Conservation (phyloP, 2,113 vertebrate species). For the Ibidorhyncha struthersii region DNA sequence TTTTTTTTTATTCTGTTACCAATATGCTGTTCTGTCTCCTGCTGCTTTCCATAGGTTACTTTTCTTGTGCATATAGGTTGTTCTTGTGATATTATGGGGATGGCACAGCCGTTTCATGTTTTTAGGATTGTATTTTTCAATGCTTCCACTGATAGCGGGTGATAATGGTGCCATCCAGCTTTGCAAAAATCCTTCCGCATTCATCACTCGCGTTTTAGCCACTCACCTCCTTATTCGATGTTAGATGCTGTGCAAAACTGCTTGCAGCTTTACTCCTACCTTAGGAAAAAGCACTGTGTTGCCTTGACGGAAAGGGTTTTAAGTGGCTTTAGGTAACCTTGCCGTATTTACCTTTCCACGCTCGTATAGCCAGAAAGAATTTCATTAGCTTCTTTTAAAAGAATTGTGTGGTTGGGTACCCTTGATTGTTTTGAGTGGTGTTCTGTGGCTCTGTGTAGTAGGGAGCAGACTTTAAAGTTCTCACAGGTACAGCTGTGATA, state of each 20-base stretch:
- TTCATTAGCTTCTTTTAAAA: neutral
- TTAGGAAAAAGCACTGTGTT: neutral
- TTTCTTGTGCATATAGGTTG: neutral
- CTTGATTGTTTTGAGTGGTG: neutral
- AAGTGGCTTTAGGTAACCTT: neutral
- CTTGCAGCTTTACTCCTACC: neutral
- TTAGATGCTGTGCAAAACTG: neutral
- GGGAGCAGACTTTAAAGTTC: neutral
- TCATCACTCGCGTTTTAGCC: rapidly evolving
- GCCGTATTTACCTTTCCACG: neutral
- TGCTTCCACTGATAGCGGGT: neutral
- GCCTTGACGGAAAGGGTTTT: neutral
- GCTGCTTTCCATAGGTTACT: neutral
- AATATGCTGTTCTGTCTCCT: neutral
- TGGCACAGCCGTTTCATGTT: rapidly evolving
- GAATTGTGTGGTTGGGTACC: neutral
- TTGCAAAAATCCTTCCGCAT: neutral
- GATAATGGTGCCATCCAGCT: neutral
- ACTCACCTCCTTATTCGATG: rapidly evolving
- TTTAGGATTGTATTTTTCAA: neutral
- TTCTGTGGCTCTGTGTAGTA: neutral
- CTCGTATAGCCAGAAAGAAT: neutral
- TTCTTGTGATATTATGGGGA: neutral
- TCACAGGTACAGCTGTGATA: neutral
- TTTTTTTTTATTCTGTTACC: neutral